Percentiles rank a stretch among this genome's conserved stretches.
Evolutionary conservation across 2,888 invertebrate species (phyloP).

Genomic region (Melieria crassipennis): DNA sequence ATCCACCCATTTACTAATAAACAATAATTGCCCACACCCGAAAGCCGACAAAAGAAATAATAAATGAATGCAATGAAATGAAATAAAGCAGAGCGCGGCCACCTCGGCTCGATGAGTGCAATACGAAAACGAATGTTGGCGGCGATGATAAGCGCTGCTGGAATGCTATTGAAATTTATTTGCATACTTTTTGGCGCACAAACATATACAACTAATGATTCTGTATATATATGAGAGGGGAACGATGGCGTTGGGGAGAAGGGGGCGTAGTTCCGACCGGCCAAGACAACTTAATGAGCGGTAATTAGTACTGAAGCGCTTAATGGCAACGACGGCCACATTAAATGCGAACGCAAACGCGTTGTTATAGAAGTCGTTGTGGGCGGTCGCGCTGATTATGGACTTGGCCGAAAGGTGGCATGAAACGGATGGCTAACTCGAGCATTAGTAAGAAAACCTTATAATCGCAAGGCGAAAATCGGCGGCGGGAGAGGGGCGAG

Average conservation of each 20-base stretch:
- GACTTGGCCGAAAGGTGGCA: too few species aligned
- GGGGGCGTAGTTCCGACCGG: neutral
- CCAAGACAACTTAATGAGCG: constrained; percentile 49
- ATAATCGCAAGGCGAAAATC: too few species aligned
- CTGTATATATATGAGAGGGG: too few species aligned
- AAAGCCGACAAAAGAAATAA: neutral
- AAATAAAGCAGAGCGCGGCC: neutral
- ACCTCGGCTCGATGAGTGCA: neutral
- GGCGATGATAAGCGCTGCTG: too few species aligned
- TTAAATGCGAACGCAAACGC: too few species aligned
- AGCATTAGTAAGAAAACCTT: too few species aligned
- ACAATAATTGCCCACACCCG: neutral
- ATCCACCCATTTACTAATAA: too few species aligned
- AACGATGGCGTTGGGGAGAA: too few species aligned
- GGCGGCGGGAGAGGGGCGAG: too few species aligned
- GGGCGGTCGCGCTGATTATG: too few species aligned
- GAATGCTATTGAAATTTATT: neutral
- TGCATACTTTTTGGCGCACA: constrained; percentile 11
- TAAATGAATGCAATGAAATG: neutral
- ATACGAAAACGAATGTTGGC: neutral
- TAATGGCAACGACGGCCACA: constrained; percentile 24
- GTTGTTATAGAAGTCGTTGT: too few species aligned
- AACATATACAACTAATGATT: neutral
- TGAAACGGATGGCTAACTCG: too few species aligned
- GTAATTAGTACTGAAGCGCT: constrained; percentile 47